Evolutionary conservation across 2,888 invertebrate genomes (phyloP).

Genomic region (Leptopilina myrica): DNA sequence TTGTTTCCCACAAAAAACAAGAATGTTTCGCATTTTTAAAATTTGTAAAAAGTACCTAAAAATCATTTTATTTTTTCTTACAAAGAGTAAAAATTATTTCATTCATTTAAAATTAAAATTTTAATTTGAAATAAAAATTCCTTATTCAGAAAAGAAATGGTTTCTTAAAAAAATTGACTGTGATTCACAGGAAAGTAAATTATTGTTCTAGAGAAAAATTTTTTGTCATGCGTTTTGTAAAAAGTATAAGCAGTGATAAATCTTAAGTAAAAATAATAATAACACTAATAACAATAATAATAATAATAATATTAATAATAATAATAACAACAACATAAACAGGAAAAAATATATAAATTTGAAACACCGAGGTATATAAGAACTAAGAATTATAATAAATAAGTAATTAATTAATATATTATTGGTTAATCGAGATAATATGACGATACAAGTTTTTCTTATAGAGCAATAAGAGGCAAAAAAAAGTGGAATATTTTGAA

Average conservation of each 20-base stretch:
- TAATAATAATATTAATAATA: not conserved
- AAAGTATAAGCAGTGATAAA: constrained; percentile 28
- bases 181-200: not conserved
- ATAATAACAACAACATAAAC: constrained; percentile 12
- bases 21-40: no score
- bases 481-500: constrained; percentile 56
- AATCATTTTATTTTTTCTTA: no score
- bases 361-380: constrained; percentile 47
- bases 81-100: no score
- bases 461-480: constrained; percentile 55
- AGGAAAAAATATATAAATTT: constrained; percentile 29
- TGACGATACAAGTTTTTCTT: constrained; percentile 50
- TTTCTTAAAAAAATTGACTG: not conserved
- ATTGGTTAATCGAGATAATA: constrained; percentile 38
- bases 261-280: not conserved
- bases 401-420: constrained; percentile 28
- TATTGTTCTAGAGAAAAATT: not conserved
- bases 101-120: no score
- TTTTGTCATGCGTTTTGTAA: constrained; percentile 27
- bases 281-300: no score
- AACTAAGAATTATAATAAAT: constrained; percentile 12
- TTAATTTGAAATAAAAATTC: no score
- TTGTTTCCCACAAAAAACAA: no score
- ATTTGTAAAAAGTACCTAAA: no score
- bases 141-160: no score